These are phyloP conservation scores for Hirtodrosophila trivittata DNA, from an alignment of 2,888 invertebrate species.

Conservation along the genomic window DNA sequence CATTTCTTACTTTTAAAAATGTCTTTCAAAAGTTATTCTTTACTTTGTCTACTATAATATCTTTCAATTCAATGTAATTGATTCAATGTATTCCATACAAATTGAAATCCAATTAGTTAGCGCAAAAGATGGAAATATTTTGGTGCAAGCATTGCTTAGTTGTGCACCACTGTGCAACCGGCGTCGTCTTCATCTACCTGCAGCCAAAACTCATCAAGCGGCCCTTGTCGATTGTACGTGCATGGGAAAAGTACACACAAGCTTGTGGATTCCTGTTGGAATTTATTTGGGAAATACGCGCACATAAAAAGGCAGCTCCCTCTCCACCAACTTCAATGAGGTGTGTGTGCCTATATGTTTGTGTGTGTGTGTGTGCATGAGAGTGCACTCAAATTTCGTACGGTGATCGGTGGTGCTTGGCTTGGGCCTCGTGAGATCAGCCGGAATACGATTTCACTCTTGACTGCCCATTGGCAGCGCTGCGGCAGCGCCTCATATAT, in stretches of 20 bases:
- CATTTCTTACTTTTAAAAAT: too few species aligned
- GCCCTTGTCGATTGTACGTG: conserved; percentile 79
- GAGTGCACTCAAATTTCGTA: conserved; percentile 79
- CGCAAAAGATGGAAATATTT: neutral
- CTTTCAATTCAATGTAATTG: too few species aligned
- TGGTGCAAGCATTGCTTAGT: neutral
- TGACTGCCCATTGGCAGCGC: conserved; percentile 74
- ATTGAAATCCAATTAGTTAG: conserved; percentile 31
- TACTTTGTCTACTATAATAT: too few species aligned
- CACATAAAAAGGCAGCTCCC: conserved; percentile 64
- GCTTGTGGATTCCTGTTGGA: conserved; percentile 82
- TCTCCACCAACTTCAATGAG: conserved; percentile 51
- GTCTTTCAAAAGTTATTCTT: neutral
- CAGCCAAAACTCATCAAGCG: conserved; percentile 77
- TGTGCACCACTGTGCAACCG: conserved; percentile 56
- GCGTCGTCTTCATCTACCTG: conserved; percentile 70
- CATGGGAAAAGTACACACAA: conserved; percentile 83
- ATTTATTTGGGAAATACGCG: conserved; percentile 82
- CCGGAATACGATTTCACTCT: conserved; percentile 79
- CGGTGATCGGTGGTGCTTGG: conserved; percentile 67
- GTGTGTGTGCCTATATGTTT: conserved; percentile 9
- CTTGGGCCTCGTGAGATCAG: conserved; percentile 71
- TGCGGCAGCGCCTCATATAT: conserved; percentile 76
- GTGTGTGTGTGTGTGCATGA: conserved; percentile 46
- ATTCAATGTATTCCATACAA: neutral